These are phyloP conservation scores for Erebia palarica DNA, from an alignment of 2,888 invertebrate species.

Conservation along the genomic window DNA sequence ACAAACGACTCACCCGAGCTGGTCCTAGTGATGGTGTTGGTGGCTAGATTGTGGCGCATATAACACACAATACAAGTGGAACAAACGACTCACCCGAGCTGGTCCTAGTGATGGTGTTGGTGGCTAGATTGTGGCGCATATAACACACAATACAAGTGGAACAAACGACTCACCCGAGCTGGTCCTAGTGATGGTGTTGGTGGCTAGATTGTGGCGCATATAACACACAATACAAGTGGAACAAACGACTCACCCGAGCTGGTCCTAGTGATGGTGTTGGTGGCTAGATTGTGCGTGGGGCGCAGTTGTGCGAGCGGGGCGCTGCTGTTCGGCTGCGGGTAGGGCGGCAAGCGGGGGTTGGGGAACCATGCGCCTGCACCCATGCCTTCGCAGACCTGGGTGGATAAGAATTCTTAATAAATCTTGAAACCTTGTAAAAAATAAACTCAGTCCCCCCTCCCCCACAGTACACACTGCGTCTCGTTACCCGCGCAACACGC, in stretches of 20 bases:
- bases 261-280: conserved; percentile 74
- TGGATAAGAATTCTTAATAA: neutral
- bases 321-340: conserved; percentile 91
- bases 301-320: conserved; percentile 94
- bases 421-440: neutral
- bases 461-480: no score
- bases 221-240: no score
- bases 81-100: no score
- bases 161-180: conserved; percentile 66
- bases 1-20: no score
- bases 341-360: conserved; percentile 96
- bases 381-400: conserved; percentile 53
- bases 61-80: no score
- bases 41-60: no score
- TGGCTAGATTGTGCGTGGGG: conserved; percentile 81
- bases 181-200: conserved; percentile 74
- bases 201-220: conserved; percentile 58
- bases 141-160: no score
- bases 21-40: no score
- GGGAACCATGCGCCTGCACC: conserved; percentile 85
- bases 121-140: no score
- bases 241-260: conserved; percentile 66
- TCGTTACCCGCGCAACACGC: no score
- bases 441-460: no score
- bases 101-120: no score